Percentiles rank a stretch among this genome's conserved stretches.
Evolutionary conservation across 2,113 vertebrate species (phyloP).

Genomic region (Sinocyclocheilus maitianheensis): DNA sequence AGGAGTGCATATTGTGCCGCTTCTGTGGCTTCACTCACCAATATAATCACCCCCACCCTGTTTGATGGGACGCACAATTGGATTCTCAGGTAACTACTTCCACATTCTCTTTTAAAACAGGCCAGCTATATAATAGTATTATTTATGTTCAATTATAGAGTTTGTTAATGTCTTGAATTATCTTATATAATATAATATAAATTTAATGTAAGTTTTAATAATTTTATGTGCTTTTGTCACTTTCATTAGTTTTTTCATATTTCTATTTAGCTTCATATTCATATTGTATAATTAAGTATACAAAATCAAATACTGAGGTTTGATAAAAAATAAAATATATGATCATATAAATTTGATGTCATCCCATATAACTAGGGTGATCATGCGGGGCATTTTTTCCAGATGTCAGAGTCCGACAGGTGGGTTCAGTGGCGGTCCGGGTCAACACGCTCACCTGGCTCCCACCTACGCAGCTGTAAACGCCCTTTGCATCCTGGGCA

Average conservation of each 20-base stretch:
- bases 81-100: conserved; percentile 84
- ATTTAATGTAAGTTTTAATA: no score
- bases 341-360: no score
- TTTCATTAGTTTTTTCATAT: no score
- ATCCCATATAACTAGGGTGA: no score
- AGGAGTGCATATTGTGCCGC: conserved; percentile 95
- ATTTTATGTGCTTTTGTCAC: no score
- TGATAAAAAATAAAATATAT: no score
- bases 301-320: no score
- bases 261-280: no score
- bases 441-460: conserved; percentile 92
- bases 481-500: conserved; percentile 93
- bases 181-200: no score
- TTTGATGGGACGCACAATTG: conserved; percentile 90
- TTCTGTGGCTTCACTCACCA: conserved; percentile 91
- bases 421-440: conserved; percentile 90
- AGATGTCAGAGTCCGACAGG: conserved; percentile 88
- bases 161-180: no score
- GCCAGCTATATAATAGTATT: neutral
- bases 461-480: conserved; percentile 95
- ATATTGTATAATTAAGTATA: no score
- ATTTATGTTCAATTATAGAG: no score
- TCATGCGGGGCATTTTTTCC: conserved; percentile 11
- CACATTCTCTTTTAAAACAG: neutral
- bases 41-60: conserved; percentile 82